phyloP scores from a whole-genome alignment of 2,797 vertebrate genomes.

The Ambastaia sidthimunki region DNA sequence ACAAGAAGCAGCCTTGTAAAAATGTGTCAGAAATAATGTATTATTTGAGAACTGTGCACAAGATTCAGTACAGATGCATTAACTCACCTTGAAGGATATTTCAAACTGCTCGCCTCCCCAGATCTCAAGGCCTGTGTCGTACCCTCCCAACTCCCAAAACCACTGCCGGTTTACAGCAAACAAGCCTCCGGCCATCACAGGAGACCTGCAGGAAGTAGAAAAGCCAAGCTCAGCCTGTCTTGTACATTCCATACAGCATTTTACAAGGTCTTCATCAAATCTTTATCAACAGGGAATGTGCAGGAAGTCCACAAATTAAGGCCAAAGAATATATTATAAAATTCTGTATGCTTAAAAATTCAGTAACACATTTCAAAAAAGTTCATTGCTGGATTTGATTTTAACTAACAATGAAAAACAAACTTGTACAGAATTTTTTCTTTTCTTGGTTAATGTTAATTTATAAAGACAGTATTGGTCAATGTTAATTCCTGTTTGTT shows the following conservation, averaged over 20 bases:
- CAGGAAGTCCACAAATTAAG: too few relatives aligned
- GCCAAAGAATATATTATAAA: too few relatives aligned
- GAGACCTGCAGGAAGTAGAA: slow-evolving; percentile 76
- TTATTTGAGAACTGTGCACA: slow-evolving; percentile 21
- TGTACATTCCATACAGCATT: slow-evolving; percentile 38
- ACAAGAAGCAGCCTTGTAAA: slow-evolving; percentile 10
- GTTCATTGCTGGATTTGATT: too few relatives aligned
- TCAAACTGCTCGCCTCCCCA: slow-evolving; percentile 93
- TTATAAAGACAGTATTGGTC: too few relatives aligned
- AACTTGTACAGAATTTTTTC: too few relatives aligned
- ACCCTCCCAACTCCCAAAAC: slow-evolving; percentile 91
- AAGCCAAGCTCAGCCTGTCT: slow-evolving; percentile 20
- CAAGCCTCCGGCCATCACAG: slow-evolving; percentile 90
- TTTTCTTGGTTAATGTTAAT: too few relatives aligned
- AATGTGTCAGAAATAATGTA: slow-evolving; percentile 8
- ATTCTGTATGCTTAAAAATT: too few relatives aligned
- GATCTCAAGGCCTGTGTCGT: slow-evolving; percentile 89
- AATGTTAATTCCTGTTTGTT: too few relatives aligned
- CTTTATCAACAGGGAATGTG: not conserved
- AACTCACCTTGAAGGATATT: slow-evolving; percentile 84
- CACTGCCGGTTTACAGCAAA: slow-evolving; percentile 86
- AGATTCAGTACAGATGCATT: not conserved
- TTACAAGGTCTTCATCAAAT: slow-evolving; percentile 30
- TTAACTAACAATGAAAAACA: too few relatives aligned
- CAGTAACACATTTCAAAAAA: too few relatives aligned